Evolutionary conservation across 2,797 vertebrate genomes (phyloP).

Genomic region (Chloroceryle amazona): DNA sequence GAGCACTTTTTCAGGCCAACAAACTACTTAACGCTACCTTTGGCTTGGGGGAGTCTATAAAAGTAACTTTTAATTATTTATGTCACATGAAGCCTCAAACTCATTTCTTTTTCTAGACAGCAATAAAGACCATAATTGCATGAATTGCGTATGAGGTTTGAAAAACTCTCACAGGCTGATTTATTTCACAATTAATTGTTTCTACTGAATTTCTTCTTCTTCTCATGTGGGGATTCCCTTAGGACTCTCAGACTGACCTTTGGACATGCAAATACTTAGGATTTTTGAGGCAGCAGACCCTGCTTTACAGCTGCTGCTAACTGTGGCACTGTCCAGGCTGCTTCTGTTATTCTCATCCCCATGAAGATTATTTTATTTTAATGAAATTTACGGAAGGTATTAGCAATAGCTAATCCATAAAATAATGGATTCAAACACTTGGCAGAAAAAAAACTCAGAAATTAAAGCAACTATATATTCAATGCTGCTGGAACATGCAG

Average conservation of each 20-base stretch:
- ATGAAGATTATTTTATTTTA: background rate
- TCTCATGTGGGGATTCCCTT: background rate
- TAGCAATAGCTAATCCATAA: background rate
- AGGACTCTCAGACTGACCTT: background rate
- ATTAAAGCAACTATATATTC: background rate
- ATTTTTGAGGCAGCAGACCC: background rate
- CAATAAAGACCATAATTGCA: conserved; percentile 6
- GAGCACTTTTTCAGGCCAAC: background rate
- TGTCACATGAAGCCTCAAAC: background rate
- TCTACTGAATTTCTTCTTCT: background rate
- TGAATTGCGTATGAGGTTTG: background rate
- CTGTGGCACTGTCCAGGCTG: background rate
- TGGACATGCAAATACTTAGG: background rate
- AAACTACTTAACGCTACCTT: background rate
- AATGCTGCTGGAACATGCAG: accelerated
- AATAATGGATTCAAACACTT: background rate
- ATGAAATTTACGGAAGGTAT: background rate
- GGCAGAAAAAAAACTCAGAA: background rate
- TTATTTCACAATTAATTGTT: background rate
- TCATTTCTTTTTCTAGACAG: background rate
- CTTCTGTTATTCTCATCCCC: background rate
- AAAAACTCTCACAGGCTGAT: background rate
- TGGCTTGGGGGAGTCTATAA: background rate
- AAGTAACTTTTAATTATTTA: conserved; percentile 31
- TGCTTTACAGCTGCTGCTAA: background rate